Evolutionary conservation across 2,113 vertebrate genomes (phyloP), one percentile per base, ranked within the genome.

Genomic region (Jaculus jaculus): DNA sequence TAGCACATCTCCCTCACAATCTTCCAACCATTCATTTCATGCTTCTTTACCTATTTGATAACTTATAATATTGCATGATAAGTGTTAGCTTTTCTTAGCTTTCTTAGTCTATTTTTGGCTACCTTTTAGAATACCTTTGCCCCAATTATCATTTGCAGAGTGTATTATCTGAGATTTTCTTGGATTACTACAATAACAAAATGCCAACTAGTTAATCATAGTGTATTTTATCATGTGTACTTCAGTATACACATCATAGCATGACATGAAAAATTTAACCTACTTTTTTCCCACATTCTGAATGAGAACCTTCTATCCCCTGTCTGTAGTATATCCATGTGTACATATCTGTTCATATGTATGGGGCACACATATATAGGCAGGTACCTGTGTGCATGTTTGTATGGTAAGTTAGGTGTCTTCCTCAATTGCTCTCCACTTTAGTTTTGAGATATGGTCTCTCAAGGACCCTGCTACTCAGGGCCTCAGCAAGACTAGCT

Each of bases 181-280:
- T 80, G 17, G 5, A 82, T 81, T 83, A 47, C 84, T 78, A 86
- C 39, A 32, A 85, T 88, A 87, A 93, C 23, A 60, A 71, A 66
- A 87, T 69, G 61, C 6, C 37, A 81, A 23, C 23, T 37, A 30
- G 7, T 18, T 58, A 79, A 12, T 26, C 30, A 61, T 81, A 66
- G 15, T 54, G 11, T 54, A 54, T 16, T 54, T 39, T 72, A 7
- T 4, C 54, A 37, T 12, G 20, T 37, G 1, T 32, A 61, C 75
- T 88, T 82, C 71, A 85, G 7, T 72, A 16, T 13, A 32, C 0
- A 73, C 0, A 10, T 39, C 20, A 85, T 69, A 51, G 74, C 61
- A 65, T 28, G 30, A 51, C 18, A 84, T 71, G 68, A 72, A 54
- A 84, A 9, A 21, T 74, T 75, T 8, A 1, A 73, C 80, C 84